Evolutionary conservation across 2,888 invertebrate genomes (phyloP).

Genomic region (Parnassius apollo): DNA sequence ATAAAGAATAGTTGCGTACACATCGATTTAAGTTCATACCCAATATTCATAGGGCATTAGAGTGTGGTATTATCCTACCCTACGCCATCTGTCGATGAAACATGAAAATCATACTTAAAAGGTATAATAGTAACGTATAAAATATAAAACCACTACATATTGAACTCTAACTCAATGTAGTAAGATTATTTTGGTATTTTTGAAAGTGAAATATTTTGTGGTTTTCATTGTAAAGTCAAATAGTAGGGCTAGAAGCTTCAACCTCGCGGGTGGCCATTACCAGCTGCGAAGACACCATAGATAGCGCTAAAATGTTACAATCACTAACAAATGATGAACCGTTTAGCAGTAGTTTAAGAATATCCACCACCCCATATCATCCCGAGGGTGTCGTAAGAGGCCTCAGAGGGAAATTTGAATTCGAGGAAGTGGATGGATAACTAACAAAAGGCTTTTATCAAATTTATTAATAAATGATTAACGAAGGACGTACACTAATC

Average conservation of each 20-base stretch:
- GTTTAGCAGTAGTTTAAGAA: no score
- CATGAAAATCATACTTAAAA: slow-evolving; percentile 30
- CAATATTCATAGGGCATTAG: slow-evolving; percentile 42
- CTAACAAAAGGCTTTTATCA: no score
- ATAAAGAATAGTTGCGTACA: slow-evolving; percentile 51
- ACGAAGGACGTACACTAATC: no score
- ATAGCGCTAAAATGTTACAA: slow-evolving; percentile 51
- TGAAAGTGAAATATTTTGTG: slow-evolving; percentile 27
- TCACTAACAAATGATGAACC: neutral
- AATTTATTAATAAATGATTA: no score
- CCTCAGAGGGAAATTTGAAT: no score
- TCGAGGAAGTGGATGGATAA: no score
- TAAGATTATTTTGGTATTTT: slow-evolving; percentile 27
- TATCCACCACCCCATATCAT: neutral
- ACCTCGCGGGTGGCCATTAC: slow-evolving; percentile 72
- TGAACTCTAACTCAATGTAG: slow-evolving; percentile 24
- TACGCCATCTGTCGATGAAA: slow-evolving; percentile 67
- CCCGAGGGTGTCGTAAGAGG: no score
- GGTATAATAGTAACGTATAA: neutral
- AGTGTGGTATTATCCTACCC: slow-evolving; percentile 57
- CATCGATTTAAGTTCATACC: slow-evolving; percentile 26
- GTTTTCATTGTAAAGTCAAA: slow-evolving; percentile 54
- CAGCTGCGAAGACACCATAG: slow-evolving; percentile 54
- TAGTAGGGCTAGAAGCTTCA: slow-evolving; percentile 44
- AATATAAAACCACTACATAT: slow-evolving; percentile 29